Base-by-base conservation (phyloP, 2,113 vertebrate genomes). In the Aldabrachelys gigantea region DNA sequence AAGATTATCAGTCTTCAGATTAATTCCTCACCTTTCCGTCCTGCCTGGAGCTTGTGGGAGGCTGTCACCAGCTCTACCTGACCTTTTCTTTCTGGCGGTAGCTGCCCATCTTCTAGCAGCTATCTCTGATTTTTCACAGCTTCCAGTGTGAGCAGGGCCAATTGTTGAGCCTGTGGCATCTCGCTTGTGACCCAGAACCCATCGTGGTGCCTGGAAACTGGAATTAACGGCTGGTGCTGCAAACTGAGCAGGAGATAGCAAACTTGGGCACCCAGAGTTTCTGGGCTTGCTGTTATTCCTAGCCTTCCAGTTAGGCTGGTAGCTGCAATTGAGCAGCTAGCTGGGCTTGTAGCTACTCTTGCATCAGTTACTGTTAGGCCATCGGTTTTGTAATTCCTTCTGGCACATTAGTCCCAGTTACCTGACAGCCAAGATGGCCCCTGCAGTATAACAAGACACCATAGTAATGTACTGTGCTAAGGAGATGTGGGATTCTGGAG, bases 401-500 rank as follows among this genome's bases (percentile, higher is more conserved):
- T 3, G 10, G 80, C 27, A 53, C 89, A 49, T 47, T 47, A 24
- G 78, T 80, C 54, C 82, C 85, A 41, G 47, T 80, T 65, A 82
- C 69, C 65, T 75, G 35, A 69, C 35, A 69, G 35, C 35, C 35
- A 69, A 69, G 35, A 19, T 69, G 65, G 31, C 35, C 16, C 35
- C 65, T 69, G 65, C 14, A n/a, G 31, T 35, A 35, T n/a, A 89
- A 82, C 89, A 25, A 10, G 25, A 7, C 14, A 76, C 78, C 56
- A 57, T 80, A 94, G 87, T n/a, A 41, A 31, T 78, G 82, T 87
- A 84, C 54, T 91, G 91, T 89, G 82, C 54, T 52, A 50, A 87
- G 50, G 41, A 89, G 31, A 90, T 88, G 80, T 3, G 47, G 85
- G 93, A 92, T 62, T 31, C 86, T 72, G 82, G 88, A 91, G 94